phyloP scores from a whole-genome alignment of 2,797 vertebrate species.

The Leptoclinus maculatus region DNA sequence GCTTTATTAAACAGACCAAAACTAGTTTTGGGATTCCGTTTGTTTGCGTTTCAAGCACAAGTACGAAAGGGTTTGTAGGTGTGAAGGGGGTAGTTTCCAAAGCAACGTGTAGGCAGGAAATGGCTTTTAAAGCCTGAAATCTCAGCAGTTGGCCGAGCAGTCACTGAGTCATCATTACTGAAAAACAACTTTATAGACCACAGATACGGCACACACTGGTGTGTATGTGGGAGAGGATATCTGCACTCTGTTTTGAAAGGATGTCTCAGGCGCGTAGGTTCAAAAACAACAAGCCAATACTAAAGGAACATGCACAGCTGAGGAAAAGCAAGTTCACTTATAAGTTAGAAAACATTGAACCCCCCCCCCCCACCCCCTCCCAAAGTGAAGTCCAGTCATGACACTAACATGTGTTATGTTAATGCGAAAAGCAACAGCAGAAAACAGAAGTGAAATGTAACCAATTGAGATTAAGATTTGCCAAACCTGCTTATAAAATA shows the following conservation, averaged over 20 bases:
- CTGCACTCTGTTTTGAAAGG: background rate
- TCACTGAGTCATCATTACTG: constrained; percentile 20
- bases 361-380: no score
- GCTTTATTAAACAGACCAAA: constrained; percentile 16
- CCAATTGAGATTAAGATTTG: no score
- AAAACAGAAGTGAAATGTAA: background rate
- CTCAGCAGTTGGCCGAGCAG: constrained; percentile 1
- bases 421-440: no score
- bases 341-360: background rate
- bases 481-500: no score
- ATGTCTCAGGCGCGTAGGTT: background rate
- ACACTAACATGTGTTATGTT: no score
- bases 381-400: no score
- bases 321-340: background rate
- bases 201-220: background rate
- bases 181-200: background rate
- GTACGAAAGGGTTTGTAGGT: background rate
- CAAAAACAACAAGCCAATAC: background rate
- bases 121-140: constrained; percentile 8
- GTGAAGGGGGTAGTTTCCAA: constrained; percentile 14
- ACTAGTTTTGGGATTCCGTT: background rate
- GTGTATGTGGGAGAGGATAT: background rate
- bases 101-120: background rate
- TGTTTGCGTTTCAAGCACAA: constrained; percentile 11
- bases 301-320: background rate